Evolutionary conservation across 2,113 vertebrate genomes (phyloP).

Genomic region (Lynx canadensis): DNA sequence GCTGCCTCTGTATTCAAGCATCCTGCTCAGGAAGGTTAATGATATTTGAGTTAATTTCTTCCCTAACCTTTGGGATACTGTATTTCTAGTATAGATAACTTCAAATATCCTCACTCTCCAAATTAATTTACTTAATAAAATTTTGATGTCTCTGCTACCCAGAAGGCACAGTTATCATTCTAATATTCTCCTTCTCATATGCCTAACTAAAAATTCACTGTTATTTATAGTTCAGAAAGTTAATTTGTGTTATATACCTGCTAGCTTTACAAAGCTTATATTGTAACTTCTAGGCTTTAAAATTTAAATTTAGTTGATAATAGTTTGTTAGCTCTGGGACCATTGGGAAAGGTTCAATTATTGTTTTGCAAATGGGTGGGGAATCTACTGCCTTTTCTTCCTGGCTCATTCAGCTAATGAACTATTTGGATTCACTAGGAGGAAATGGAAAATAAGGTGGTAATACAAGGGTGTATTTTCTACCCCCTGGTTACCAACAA

Average conservation of each 20-base stretch:
- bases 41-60: not conserved
- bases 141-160: not conserved
- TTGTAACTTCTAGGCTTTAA: conserved; percentile 34
- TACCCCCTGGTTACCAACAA: not conserved
- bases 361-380: conserved; percentile 52
- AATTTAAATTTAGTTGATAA: conserved; percentile 24
- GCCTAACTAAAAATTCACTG: not conserved
- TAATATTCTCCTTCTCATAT: not conserved
- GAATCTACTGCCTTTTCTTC: conserved; percentile 54
- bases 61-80: not conserved
- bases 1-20: not conserved
- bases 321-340: not conserved
- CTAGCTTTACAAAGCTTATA: conserved; percentile 44
- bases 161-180: not conserved
- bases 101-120: conserved; percentile 1
- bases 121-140: conserved; percentile 41
- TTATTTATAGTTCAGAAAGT: not conserved
- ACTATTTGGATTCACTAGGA: conserved; percentile 45
- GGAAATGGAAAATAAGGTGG: conserved; percentile 62
- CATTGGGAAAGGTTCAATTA: not conserved
- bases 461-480: conserved; percentile 52
- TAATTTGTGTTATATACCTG: not conserved
- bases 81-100: conserved; percentile 17
- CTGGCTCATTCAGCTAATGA: conserved; percentile 45
- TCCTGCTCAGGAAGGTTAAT: not conserved